Evolutionary conservation across 2,113 vertebrate genomes (phyloP).

Genomic region (Eolophus roseicapilla): DNA sequence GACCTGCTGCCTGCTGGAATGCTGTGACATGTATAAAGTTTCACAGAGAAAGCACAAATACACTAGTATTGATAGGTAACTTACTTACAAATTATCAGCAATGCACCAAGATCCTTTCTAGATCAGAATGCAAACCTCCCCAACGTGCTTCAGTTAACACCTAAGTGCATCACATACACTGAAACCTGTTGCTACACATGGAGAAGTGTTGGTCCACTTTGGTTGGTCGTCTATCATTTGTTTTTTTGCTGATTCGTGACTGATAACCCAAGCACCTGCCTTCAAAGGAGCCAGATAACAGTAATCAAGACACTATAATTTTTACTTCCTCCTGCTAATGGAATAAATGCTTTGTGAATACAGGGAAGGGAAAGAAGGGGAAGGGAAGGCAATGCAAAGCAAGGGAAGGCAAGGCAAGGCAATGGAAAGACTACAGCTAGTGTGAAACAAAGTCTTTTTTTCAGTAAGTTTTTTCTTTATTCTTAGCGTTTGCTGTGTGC

Average conservation of each 20-base stretch:
- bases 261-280: not conserved
- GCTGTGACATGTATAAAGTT: not conserved
- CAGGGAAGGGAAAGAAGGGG: not conserved
- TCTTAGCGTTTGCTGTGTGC: not conserved
- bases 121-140: not conserved
- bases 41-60: not conserved
- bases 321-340: not conserved
- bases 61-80: not conserved
- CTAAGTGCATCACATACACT: not conserved
- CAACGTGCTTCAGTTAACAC: not conserved
- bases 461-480: not conserved
- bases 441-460: not conserved
- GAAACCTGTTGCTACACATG: not conserved
- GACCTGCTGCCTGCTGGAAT: not conserved
- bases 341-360: not conserved
- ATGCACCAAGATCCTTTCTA: not conserved
- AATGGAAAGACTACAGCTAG: not conserved
- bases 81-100: not conserved
- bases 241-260: not conserved
- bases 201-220: not conserved
- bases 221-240: not conserved
- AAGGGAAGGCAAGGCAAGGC: not conserved
- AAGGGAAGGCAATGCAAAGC: not conserved
- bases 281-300: not conserved
- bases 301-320: not conserved